Evolutionary conservation across 2,888 invertebrate species (phyloP), one percentile per base, ranked within the genome.

Genomic region (Fragum fragum): DNA sequence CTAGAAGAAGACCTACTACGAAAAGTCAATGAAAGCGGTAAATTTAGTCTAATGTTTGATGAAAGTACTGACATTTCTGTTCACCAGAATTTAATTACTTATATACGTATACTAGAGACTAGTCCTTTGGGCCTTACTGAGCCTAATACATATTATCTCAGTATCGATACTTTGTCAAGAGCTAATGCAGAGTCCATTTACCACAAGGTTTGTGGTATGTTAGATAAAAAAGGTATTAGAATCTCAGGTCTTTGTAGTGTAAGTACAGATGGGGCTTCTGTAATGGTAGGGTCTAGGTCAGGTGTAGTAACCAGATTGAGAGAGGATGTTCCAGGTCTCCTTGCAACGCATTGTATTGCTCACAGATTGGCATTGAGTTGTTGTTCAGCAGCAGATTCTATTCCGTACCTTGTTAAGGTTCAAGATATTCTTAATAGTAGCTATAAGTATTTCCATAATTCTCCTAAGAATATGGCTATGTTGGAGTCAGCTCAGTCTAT

Each of bases 271-370:
- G 47, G 47, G 14, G 47, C 47, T 47, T 9, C 7, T 14, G 47
- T 47, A 47, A 47, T 47, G 47, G 47, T 9, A 36, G 32, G 32
- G 9, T 9, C 3, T 36, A 36, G 9, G 9, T 36, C 32, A 36
- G 32, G 32, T 6, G 47, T 47, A 47, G 47, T 47, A 3, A 47
- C 47, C 14, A 47, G 47, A 47, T 14, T 47, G 2, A 47, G 16
- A 47, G 16, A 47, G 14, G 5, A 47, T 47, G 3, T n/a, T n/a
- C n/a, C n/a, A n/a, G n/a, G n/a, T n/a, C n/a, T n/a, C n/a, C n/a
- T n/a, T 9, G 66, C 83, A 0, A 79, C 83, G 14, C 83, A 85
- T 26, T 87, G 85, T 59, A 85, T 82, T 2, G 66, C 66, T 1
- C 66, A 66, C 21, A 11, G 39, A 3, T 36, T 63, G n/a, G 66